A percentile compares a stretch with the other conserved stretches of the same genome.
Evolutionary conservation across 2,888 invertebrate species (phyloP).

Genomic region (Rosalia funebris): DNA sequence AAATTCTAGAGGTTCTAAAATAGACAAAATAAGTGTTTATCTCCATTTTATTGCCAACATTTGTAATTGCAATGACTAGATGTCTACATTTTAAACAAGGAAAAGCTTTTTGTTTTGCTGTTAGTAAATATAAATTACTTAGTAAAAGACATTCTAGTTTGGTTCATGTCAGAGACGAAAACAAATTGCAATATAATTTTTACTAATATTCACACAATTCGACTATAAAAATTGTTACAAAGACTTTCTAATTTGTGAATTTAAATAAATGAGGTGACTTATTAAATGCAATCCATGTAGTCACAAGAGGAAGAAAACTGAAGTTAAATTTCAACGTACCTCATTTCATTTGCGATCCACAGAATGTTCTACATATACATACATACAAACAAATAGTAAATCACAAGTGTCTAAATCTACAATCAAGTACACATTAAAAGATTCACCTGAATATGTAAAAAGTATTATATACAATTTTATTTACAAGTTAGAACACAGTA

Average conservation of each 20-base stretch:
- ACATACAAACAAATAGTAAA: constrained; percentile 13
- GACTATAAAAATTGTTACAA: not conserved
- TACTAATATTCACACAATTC: not conserved
- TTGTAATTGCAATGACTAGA: too few species aligned
- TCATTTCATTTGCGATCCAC: constrained; percentile 13
- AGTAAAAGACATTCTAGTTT: too few species aligned
- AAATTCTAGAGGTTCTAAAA: too few species aligned
- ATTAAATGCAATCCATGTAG: too few species aligned
- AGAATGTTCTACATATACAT: constrained; percentile 4
- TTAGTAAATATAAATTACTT: too few species aligned
- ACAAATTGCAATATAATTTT: not conserved
- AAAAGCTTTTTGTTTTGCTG: too few species aligned
- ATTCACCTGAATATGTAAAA: constrained; percentile 30
- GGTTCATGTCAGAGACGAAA: not conserved
- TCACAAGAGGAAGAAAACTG: too few species aligned
- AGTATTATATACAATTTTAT: constrained; percentile 37
- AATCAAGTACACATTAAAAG: constrained; percentile 23
- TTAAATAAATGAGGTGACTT: not conserved
- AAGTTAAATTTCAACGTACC: not conserved
- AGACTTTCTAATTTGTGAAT: not conserved
- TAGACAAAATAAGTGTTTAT: too few species aligned
- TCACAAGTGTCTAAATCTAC: constrained; percentile 11
- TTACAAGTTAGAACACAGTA: constrained; percentile 30
- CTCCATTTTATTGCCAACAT: too few species aligned
- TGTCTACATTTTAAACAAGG: too few species aligned